A percentile compares a stretch with the other conserved stretches of the same genome.
Evolutionary conservation across 2,888 invertebrate genomes (phyloP).

Genomic region (Caenorhabditis doughertyi): DNA sequence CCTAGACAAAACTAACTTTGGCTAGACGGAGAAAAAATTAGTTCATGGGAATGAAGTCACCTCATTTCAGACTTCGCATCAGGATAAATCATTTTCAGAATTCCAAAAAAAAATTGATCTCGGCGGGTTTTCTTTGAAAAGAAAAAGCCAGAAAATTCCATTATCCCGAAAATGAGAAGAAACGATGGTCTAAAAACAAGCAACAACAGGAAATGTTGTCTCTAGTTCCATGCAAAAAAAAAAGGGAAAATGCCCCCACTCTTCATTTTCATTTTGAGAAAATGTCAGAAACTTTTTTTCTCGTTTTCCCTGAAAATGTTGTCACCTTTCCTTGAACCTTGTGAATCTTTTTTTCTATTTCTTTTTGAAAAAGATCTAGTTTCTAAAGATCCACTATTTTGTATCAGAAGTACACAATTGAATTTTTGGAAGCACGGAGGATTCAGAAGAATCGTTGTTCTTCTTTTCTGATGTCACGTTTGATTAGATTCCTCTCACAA

Average conservation of each 20-base stretch:
- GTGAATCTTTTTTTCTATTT: not conserved
- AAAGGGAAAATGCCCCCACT: not conserved
- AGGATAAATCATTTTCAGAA: not conserved
- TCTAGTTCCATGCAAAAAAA: not conserved
- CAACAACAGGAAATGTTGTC: constrained; percentile 51
- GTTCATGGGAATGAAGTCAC: not conserved
- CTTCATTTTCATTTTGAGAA: constrained; percentile 13
- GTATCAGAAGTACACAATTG: constrained; percentile 38
- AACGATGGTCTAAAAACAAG: constrained; percentile 23
- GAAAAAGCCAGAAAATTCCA: constrained; percentile 23
- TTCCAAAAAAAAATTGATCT: not conserved
- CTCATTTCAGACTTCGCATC: not conserved
- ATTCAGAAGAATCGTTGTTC: constrained; percentile 10
- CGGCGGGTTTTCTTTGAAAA: not conserved
- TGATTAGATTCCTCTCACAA: constrained; percentile 48
- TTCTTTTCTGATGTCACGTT: constrained; percentile 45
- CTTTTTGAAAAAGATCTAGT: not conserved
- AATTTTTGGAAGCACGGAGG: constrained; percentile 10
- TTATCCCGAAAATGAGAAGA: constrained; percentile 33
- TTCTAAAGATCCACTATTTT: constrained; percentile 17
- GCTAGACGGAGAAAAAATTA: no score
- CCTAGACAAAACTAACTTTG: not conserved
- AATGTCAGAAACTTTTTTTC: constrained; percentile 18
- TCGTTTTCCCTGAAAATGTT: constrained; percentile 11
- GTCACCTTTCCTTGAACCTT: constrained; percentile 22